Evolutionary conservation across 1,140 invertebrate species (phyloP).

Genomic region (Heliconius hewitsoni): DNA sequence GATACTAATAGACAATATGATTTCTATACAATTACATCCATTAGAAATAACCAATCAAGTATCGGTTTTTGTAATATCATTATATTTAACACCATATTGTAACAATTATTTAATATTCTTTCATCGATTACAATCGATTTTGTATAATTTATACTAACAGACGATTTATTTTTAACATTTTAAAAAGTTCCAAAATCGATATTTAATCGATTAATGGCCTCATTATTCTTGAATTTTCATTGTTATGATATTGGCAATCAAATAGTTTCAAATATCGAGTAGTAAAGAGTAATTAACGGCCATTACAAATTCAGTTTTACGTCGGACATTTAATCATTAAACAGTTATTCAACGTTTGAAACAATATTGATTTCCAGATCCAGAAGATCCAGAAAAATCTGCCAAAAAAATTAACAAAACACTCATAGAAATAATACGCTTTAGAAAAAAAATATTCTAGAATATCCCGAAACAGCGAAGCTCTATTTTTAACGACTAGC

Average conservation of each 20-base stretch:
- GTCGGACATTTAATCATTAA: background rate
- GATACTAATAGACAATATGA: background rate
- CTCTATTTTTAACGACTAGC: constrained; percentile 7
- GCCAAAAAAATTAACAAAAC: background rate
- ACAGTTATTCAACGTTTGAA: background rate
- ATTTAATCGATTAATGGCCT: background rate
- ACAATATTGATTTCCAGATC: background rate
- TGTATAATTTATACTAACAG: background rate
- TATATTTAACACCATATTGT: constrained; percentile 7
- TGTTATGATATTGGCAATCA: background rate
- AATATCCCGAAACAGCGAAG: constrained; percentile 1
- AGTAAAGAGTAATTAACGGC: background rate
- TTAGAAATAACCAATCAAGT: background rate
- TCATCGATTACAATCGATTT: background rate
- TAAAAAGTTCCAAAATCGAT: background rate
- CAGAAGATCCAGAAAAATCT: background rate
- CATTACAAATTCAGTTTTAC: background rate
- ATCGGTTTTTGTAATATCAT: background rate
- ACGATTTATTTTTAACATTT: background rate
- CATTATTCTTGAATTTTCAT: background rate
- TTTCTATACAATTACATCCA: constrained; percentile 3
- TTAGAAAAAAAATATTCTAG: background rate
- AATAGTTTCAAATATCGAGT: no score
- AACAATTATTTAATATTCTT: background rate
- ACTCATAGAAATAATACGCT: background rate